Percentiles rank a stretch among this genome's conserved stretches.
These are phyloP conservation scores for Schizotus pectinicornis DNA, from an alignment of 2,888 invertebrate genomes.

Conservation along the genomic window DNA sequence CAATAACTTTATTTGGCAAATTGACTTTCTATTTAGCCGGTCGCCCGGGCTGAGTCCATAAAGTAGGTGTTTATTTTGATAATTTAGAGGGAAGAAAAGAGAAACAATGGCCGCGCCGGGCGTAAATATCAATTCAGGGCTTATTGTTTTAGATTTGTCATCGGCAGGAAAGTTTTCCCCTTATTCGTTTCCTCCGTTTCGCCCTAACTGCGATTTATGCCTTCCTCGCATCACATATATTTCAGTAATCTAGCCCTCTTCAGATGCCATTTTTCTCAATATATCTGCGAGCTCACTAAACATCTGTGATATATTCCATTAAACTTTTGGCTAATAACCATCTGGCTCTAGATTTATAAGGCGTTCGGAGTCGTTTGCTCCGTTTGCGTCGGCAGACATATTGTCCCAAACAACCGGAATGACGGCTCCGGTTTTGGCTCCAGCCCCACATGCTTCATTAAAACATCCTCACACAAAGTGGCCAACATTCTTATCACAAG, in stretches of 20 bases:
- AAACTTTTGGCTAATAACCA: slow-evolving; percentile 54
- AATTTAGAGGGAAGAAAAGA: slow-evolving; percentile 25
- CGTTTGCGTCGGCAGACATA: slow-evolving; percentile 30
- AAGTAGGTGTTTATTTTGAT: slow-evolving; percentile 23
- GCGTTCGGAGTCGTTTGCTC: slow-evolving; percentile 31
- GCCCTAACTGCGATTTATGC: slow-evolving; percentile 56
- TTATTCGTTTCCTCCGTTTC: slow-evolving; percentile 42
- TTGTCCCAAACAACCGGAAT: slow-evolving; percentile 26
- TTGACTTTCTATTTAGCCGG: background rate
- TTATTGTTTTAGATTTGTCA: slow-evolving; percentile 54
- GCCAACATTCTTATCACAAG: too few species aligned
- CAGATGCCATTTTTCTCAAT: slow-evolving; percentile 59
- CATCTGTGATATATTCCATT: slow-evolving; percentile 58
- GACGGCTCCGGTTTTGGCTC: slow-evolving; percentile 1
- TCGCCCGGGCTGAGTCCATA: background rate
- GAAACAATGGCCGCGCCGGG: slow-evolving; percentile 28
- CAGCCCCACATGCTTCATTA: background rate
- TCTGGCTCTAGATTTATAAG: slow-evolving; percentile 44
- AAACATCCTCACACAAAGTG: too few species aligned
- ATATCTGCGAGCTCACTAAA: slow-evolving; percentile 54
- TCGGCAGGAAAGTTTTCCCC: slow-evolving; percentile 43
- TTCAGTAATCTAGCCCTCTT: slow-evolving; percentile 57
- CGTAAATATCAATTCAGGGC: slow-evolving; percentile 47
- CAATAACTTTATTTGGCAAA: too few species aligned
- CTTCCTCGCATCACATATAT: slow-evolving; percentile 56